These are phyloP conservation scores for Apis florea DNA, from an alignment of 1,140 invertebrate species.

Conservation along the genomic window DNA sequence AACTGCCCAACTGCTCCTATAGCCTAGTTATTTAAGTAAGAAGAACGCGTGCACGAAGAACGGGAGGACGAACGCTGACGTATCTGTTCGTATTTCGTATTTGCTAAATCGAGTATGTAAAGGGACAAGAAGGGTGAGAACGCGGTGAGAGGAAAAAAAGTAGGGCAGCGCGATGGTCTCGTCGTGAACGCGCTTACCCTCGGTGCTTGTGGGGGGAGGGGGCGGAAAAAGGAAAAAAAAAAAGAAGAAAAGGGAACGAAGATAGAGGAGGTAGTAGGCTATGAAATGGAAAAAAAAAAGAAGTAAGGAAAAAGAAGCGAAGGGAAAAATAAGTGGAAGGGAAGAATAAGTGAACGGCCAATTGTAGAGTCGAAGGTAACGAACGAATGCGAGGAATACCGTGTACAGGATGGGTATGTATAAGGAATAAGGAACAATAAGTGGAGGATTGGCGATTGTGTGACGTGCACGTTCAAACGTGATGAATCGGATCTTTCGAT, in stretches of 20 bases:
- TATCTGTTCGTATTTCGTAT: slow-evolving; percentile 27
- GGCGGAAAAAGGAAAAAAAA: neutral
- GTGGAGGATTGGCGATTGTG: slow-evolving; percentile 13
- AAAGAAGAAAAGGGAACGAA: neutral
- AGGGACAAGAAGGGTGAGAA: neutral
- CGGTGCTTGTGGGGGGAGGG: neutral
- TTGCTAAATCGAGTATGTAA: slow-evolving; percentile 24
- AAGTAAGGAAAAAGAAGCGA: neutral
- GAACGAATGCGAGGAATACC: neutral
- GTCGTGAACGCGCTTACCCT: slow-evolving; percentile 20
- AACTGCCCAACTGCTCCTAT: slow-evolving; percentile 65
- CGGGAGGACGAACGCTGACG: neutral
- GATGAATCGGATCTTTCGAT: slow-evolving; percentile 1
- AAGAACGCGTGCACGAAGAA: slow-evolving; percentile 26
- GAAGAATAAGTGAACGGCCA: neutral
- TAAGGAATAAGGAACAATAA: neutral
- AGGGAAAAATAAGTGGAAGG: too few relatives aligned
- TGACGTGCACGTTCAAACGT: slow-evolving; percentile 35
- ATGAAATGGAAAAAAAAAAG: too few relatives aligned
- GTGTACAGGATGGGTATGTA: neutral
- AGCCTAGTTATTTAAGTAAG: slow-evolving; percentile 61
- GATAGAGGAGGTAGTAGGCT: too few relatives aligned
- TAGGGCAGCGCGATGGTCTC: slow-evolving; percentile 43
- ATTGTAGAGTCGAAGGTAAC: neutral
- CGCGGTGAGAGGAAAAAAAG: slow-evolving; percentile 14